Base-by-base conservation (phyloP, 2,797 vertebrate species). In the Alcedo quadribrachys region DNA sequence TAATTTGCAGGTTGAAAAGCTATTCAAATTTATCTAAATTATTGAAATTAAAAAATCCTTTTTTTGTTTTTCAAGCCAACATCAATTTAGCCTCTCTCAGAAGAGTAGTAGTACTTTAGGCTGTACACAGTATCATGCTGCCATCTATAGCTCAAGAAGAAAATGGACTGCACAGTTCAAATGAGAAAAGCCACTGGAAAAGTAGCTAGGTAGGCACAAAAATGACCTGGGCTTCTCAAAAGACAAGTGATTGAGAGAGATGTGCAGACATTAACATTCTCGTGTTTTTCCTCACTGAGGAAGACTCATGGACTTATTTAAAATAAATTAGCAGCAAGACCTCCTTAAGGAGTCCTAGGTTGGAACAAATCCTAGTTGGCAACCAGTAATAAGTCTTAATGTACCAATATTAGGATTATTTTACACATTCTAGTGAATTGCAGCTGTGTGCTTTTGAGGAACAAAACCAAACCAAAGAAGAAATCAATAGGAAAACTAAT, bases 71-170 rank as follows among this genome's bases (percentile, higher is more conserved):
- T 61, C 54, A 55, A 81, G 85, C 48, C 82, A 33, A 67, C 15
- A 46, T 15, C 28, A 8, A 8, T 35, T 27, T 32, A 77, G 37
- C 17, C 16, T 69, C 40, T 7, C 65, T 55, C 69, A 13, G 55
- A 32, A 58, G 30, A 30, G 57, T 5, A 15, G 25, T 0, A 4
- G 54, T 2, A 25, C 48, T 27, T 37, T 63, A 87, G 35, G n/a
- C 61, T 53, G n/a, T 43, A 25, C 6, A 2, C 66, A 24, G 83
- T 22, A 12, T 37, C 8, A 5, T 95, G 92, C 94, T 96, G 95
- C 96, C 96, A 97, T 43, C 96, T 97, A 25, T 28, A 60, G 95
- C 19, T 66, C 35, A 35, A 57, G 12, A 81, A 32, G 27, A 70
- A 76, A 78, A 27, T 1, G 17, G 55, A 22, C 35, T 4, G 35